phyloP scores from a whole-genome alignment of 2,113 vertebrate species.

The Gracilinanus agilis region DNA sequence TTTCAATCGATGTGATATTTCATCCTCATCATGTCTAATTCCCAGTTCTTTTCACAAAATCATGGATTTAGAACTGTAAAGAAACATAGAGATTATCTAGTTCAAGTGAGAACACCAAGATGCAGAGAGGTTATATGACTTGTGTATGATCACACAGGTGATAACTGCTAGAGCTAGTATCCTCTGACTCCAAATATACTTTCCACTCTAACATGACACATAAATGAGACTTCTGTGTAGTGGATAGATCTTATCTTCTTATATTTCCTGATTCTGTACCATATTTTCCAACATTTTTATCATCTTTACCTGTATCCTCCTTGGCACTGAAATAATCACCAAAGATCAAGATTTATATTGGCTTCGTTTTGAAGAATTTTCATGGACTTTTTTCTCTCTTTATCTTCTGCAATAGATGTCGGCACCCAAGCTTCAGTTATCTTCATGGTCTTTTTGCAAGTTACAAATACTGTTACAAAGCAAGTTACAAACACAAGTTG shows the following conservation, averaged over 20 bases:
- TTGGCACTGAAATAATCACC: neutral
- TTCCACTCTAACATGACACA: neutral
- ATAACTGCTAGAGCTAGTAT: neutral
- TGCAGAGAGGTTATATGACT: no score
- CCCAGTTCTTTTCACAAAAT: neutral
- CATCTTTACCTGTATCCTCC: neutral
- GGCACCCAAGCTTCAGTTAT: neutral
- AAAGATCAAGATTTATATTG: neutral
- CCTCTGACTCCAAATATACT: neutral
- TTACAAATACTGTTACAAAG: neutral
- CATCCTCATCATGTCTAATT: neutral
- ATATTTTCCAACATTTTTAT: neutral
- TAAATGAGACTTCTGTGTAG: neutral
- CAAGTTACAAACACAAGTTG: neutral
- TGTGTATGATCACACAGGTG: neutral
- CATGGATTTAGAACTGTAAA: neutral
- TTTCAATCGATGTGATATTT: neutral
- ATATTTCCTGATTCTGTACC: neutral
- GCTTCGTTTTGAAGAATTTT: neutral
- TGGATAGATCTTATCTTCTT: neutral
- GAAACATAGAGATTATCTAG: neutral
- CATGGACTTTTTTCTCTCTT: neutral
- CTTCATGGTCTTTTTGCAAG: neutral
- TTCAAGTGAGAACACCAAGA: neutral
- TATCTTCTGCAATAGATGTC: neutral